Conservation (phyloP, 2,113 vertebrate genomes). For the Microcebus griseorufus region DNA sequence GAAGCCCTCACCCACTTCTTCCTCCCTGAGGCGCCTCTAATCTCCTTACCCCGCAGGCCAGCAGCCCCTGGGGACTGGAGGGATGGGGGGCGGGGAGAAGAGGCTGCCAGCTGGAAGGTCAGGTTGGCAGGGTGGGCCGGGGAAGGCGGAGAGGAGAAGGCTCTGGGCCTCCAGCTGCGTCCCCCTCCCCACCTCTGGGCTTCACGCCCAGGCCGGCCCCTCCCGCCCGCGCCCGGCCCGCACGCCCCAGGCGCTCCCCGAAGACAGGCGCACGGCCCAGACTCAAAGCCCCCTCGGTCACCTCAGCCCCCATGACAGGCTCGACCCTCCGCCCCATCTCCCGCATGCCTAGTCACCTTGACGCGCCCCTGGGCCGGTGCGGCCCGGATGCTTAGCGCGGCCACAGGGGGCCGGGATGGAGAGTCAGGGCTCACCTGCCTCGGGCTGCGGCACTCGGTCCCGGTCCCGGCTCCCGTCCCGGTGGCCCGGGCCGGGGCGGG, state of each 20-base stretch:
- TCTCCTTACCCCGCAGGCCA: conserved; percentile 67
- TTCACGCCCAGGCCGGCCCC: not conserved
- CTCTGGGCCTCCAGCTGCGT: not conserved
- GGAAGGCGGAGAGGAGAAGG: not conserved
- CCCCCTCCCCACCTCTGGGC: not conserved
- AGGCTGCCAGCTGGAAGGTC: not conserved
- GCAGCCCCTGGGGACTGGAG: conserved; percentile 24
- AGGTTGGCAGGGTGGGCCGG: not conserved
- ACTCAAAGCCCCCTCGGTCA: not conserved
- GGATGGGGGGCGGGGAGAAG: not conserved
- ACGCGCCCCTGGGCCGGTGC: conserved; percentile 19
- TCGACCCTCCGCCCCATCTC: not conserved
- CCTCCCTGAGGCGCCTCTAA: conserved; percentile 14
- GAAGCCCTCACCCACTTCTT: not conserved
- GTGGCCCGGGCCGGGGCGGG: conserved; percentile 62
- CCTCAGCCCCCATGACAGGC: not conserved
- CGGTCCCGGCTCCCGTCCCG: conserved; percentile 65
- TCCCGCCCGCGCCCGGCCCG: not conserved
- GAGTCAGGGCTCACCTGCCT: conserved; percentile 51
- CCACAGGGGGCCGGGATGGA: not conserved
- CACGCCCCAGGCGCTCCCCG: not conserved
- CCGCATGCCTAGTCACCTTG: conserved; percentile 69
- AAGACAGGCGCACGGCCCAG: not conserved
- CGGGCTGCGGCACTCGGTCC: conserved; percentile 60
- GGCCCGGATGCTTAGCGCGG: conserved; percentile 15